phyloP scores from a whole-genome alignment of 2,888 invertebrate species.

The Drosophila prostipennis region DNA sequence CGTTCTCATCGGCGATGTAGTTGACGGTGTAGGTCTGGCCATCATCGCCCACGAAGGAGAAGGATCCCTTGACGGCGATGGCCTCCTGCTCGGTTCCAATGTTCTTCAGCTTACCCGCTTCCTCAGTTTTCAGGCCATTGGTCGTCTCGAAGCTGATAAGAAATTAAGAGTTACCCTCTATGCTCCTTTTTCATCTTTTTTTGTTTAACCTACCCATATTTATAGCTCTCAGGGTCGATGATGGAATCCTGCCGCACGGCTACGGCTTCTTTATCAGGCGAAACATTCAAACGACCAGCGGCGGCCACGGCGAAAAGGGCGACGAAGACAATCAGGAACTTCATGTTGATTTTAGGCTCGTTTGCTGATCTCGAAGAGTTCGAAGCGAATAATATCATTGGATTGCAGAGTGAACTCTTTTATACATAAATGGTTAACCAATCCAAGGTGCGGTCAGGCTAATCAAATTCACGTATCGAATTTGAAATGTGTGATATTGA shows the following conservation, averaged over 20 bases:
- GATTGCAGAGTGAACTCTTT: no score
- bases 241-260: no score
- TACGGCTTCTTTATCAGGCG: no score
- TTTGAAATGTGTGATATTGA: no score
- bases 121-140: conserved; percentile 85
- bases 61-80: conserved; percentile 82
- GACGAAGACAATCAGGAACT: conserved; percentile 73
- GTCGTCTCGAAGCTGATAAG: conserved; percentile 79
- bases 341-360: conserved; percentile 58
- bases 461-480: no score
- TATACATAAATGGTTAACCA: no score
- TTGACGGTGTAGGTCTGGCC: conserved; percentile 86
- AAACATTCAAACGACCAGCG: no score
- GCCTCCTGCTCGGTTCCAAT: conserved; percentile 85
- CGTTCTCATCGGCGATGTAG: conserved; percentile 83
- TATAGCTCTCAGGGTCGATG: no score
- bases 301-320: conserved; percentile 70
- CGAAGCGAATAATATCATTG: conserved; percentile 7
- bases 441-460: no score
- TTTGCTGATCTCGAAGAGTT: conserved; percentile 25
- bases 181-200: no score
- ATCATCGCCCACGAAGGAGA: conserved; percentile 85
- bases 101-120: conserved; percentile 85
- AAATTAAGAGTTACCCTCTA: no score
- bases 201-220: no score